These are phyloP conservation scores for Ursus arctos DNA, from an alignment of 2,113 vertebrate species.

Conservation along the genomic window DNA sequence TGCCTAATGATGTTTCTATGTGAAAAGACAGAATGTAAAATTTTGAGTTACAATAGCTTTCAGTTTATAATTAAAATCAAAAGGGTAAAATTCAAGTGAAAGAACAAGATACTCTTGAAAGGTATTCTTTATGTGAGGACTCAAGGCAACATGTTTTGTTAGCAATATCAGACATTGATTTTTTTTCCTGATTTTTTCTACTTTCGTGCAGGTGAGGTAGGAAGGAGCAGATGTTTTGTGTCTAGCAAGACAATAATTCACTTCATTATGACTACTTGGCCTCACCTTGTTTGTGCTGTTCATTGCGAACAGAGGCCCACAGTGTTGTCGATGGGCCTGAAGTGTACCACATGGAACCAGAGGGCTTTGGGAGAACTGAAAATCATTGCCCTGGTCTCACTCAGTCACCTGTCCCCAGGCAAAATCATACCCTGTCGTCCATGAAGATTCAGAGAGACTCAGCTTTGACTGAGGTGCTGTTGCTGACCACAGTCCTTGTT, in stretches of 20 bases:
- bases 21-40: conserved; percentile 51
- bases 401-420: background rate
- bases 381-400: background rate
- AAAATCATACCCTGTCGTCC: background rate
- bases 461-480: background rate
- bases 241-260: background rate
- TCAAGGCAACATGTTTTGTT: background rate
- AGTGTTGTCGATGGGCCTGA: background rate
- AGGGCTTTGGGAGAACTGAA: background rate
- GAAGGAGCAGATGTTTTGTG: background rate
- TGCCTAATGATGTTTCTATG: conserved; percentile 43
- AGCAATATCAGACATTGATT: background rate
- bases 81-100: conserved; percentile 39
- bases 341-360: background rate
- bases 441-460: background rate
- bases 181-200: background rate
- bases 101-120: background rate
- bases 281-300: background rate
- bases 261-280: background rate
- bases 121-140: background rate
- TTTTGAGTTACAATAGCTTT: conserved; percentile 41
- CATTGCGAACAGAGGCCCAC: background rate
- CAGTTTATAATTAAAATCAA: conserved; percentile 58
- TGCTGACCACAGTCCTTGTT: background rate
- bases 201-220: background rate